Conservation (phyloP, 2,888 invertebrate species). For the Hirtodrosophila duncani region DNA sequence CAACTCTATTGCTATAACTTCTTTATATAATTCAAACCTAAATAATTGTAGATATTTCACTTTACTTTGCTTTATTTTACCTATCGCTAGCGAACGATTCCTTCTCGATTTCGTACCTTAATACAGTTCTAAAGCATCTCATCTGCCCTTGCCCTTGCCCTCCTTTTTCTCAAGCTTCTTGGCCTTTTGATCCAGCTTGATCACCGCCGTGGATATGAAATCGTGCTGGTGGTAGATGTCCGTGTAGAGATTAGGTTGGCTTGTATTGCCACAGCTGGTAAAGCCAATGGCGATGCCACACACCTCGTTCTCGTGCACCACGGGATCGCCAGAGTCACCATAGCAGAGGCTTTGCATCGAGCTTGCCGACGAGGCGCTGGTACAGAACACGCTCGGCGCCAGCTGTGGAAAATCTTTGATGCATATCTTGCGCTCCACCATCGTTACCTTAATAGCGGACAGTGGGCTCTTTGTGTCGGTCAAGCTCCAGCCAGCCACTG, state of each 20-base stretch:
- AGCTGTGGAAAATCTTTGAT: not conserved
- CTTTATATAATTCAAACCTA: too few species aligned
- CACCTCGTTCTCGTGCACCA: constrained; percentile 1
- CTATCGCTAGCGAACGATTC: too few species aligned
- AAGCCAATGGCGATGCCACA: constrained; percentile 17
- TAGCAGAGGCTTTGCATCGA: not conserved
- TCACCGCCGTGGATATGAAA: constrained; percentile 5
- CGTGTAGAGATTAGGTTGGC: constrained; percentile 9
- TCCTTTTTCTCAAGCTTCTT: too few species aligned
- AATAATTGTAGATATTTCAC: too few species aligned
- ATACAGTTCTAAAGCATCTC: too few species aligned
- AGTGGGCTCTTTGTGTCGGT: not conserved
- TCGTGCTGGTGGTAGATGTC: constrained; percentile 5
- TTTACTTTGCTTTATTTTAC: too few species aligned
- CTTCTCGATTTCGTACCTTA: too few species aligned
- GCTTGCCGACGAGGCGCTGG: not conserved
- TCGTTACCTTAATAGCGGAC: not conserved
- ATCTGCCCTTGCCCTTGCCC: too few species aligned
- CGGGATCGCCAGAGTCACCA: constrained; percentile 19
- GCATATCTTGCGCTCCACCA: not conserved
- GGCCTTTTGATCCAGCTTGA: not conserved
- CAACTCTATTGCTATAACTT: too few species aligned
- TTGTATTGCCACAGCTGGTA: not conserved
- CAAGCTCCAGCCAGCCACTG: constrained; percentile 6
- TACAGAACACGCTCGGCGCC: constrained; percentile 3